A percentile compares a stretch with the other conserved stretches of the same genome.
phyloP scores from a whole-genome alignment of 2,888 invertebrate species.

The Dusona sp. region DNA sequence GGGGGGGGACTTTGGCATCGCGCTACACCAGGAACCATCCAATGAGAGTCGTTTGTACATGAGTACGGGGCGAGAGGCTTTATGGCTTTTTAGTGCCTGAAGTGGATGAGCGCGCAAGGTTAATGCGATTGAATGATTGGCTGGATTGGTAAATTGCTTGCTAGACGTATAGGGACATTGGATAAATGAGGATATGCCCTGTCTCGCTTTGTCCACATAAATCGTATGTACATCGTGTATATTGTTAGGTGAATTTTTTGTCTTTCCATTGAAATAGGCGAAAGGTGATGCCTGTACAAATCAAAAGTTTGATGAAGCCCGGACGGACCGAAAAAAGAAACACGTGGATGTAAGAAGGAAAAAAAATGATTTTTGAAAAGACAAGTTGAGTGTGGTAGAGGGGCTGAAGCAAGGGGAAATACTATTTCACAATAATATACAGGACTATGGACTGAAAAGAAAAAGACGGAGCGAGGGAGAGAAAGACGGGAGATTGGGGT shows the following conservation, averaged over 20 bases:
- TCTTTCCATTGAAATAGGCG: neutral
- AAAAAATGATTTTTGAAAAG: neutral
- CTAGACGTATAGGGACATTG: conserved; percentile 79
- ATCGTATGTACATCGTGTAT: neutral
- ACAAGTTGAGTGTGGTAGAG: neutral
- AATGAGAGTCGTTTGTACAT: conserved; percentile 49
- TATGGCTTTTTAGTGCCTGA: conserved; percentile 65
- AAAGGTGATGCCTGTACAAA: neutral
- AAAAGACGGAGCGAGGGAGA: neutral
- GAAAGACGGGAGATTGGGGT: neutral
- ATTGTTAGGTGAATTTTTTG: conserved; percentile 1
- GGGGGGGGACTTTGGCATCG: conserved; percentile 7
- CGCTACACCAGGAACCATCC: conserved; percentile 64
- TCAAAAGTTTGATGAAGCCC: neutral
- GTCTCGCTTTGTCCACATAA: conserved; percentile 29
- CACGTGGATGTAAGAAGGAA: too few species aligned
- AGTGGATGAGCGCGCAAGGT: conserved; percentile 82
- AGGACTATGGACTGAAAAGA: neutral
- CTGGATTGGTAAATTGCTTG: conserved; percentile 83
- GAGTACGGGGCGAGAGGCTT: conserved; percentile 18
- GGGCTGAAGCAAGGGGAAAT: neutral
- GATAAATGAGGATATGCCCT: conserved; percentile 84
- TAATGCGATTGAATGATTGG: conserved; percentile 84
- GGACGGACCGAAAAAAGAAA: neutral
- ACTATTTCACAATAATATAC: neutral